A percentile compares a stretch with the other conserved stretches of the same genome.
phyloP scores from a whole-genome alignment of 2,888 invertebrate species.

The Drosophila subquinaria region DNA sequence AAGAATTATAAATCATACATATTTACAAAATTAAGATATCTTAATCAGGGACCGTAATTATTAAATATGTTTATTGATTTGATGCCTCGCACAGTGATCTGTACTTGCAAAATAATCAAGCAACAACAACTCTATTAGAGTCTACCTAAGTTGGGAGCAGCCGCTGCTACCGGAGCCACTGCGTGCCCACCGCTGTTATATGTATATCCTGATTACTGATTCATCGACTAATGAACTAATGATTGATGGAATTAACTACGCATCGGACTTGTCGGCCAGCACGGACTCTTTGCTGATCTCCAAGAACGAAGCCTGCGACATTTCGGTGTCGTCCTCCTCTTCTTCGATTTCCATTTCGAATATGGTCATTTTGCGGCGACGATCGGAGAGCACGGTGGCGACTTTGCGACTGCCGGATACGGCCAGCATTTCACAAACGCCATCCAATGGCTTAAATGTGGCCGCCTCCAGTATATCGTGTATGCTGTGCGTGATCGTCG shows the following conservation, averaged over 20 bases:
- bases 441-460: slow-evolving; percentile 88
- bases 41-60: too few species aligned
- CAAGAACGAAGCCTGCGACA: slow-evolving; percentile 83
- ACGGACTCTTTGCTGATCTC: slow-evolving; percentile 84
- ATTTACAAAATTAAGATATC: too few species aligned
- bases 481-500: slow-evolving; percentile 86
- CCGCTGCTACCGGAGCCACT: too few species aligned
- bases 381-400: slow-evolving; percentile 93
- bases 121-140: too few species aligned
- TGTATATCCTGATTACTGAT: neutral
- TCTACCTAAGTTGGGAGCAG: too few species aligned
- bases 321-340: slow-evolving; percentile 93
- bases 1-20: too few species aligned
- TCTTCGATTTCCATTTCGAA: slow-evolving; percentile 98
- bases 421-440: slow-evolving; percentile 89
- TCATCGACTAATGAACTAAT: neutral
- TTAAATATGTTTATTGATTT: too few species aligned
- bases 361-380: slow-evolving; percentile 91
- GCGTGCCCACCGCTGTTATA: too few species aligned
- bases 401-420: slow-evolving; percentile 93
- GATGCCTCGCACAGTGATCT: too few species aligned
- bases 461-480: slow-evolving; percentile 86
- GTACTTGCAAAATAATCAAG: neutral
- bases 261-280: slow-evolving; percentile 44
- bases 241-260: slow-evolving; percentile 14